Evolutionary conservation across 2,797 vertebrate genomes (phyloP).

Genomic region (Hippocampus kuda): DNA sequence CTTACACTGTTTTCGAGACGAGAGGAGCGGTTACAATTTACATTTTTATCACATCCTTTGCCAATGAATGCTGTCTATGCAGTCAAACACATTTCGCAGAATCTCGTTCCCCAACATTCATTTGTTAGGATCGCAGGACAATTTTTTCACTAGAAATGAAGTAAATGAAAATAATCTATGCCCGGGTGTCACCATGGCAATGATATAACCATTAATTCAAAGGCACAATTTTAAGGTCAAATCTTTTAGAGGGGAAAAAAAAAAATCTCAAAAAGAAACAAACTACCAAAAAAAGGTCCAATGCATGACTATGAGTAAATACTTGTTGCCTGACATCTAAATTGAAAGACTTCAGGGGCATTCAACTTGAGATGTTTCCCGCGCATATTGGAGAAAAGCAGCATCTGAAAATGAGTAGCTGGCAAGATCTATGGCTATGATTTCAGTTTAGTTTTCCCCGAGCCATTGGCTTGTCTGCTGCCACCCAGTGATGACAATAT

Average conservation of each 20-base stretch:
- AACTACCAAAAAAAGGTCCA: too few relatives aligned
- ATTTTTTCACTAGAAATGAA: background rate
- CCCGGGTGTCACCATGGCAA: background rate
- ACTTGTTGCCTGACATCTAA: background rate
- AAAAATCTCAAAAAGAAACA: background rate
- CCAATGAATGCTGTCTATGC: background rate
- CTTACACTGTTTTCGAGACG: background rate
- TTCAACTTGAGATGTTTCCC: background rate
- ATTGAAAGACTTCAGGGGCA: background rate
- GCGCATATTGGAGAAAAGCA: background rate
- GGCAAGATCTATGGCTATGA: constrained; percentile 1
- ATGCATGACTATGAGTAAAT: background rate
- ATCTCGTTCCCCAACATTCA: too few relatives aligned
- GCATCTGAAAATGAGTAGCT: background rate
- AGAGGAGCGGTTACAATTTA: background rate
- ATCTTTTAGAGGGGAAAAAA: background rate
- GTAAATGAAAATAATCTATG: background rate
- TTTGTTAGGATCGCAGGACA: background rate
- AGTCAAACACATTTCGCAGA: background rate
- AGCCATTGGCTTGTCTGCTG: constrained; percentile 4
- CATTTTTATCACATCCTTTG: background rate
- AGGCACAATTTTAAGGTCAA: background rate
- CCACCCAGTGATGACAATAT: constrained; percentile 6
- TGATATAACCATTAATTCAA: background rate
- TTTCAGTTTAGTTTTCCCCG: constrained; percentile 2